phyloP scores from a whole-genome alignment of 2,113 vertebrate species.

The Mesoclemmys tuberculata region DNA sequence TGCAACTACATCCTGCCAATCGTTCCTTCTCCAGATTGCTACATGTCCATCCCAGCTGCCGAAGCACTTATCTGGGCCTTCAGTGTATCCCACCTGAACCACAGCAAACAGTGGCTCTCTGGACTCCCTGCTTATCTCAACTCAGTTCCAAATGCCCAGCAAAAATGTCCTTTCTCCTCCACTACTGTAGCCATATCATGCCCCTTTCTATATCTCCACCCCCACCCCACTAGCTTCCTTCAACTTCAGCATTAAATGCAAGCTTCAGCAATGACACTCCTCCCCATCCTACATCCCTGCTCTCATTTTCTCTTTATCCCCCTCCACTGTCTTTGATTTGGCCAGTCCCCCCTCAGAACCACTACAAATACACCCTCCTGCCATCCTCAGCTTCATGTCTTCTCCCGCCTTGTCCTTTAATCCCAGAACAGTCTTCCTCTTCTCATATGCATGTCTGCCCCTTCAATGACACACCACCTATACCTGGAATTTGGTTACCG shows the following conservation, averaged over 20 bases:
- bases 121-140: background rate
- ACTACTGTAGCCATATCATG: background rate
- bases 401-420: too few species aligned
- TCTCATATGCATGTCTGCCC: too few species aligned
- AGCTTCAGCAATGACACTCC: background rate
- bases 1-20: background rate
- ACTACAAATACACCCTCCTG: background rate
- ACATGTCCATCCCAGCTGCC: background rate
- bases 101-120: background rate
- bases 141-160: background rate
- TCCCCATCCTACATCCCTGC: background rate
- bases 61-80: background rate
- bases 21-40: background rate
- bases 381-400: background rate
- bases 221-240: background rate
- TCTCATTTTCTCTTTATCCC: conserved; percentile 6
- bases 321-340: conserved; percentile 3
- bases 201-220: background rate
- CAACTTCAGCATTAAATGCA: background rate
- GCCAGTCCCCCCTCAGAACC: background rate
- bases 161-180: background rate
- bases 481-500: too few species aligned
- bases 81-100: background rate
- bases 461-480: too few species aligned
- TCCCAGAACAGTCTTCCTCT: too few species aligned